Percentiles rank a stretch among this genome's conserved stretches.
Conservation (phyloP, 2,888 invertebrate genomes). For the Carcina quercana region DNA sequence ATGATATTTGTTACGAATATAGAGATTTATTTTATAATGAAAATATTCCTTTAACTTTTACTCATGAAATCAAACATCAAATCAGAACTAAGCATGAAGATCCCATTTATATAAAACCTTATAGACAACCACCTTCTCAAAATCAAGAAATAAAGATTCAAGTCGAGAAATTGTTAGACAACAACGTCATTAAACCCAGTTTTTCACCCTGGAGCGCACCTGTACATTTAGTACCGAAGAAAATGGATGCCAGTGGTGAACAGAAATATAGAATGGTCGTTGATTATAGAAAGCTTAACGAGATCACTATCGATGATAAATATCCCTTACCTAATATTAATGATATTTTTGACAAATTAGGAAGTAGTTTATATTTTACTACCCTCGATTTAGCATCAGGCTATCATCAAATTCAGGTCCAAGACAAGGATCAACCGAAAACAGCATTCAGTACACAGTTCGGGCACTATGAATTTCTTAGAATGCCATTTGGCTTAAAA, state of each 20-base stretch:
- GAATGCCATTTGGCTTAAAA: slow-evolving; percentile 13
- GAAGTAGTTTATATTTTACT: slow-evolving; percentile 12
- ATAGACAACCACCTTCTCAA: no score
- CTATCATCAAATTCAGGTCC: slow-evolving; percentile 16
- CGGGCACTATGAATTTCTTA: slow-evolving; percentile 17
- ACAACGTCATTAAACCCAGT: no score
- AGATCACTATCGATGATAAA: slow-evolving; percentile 11
- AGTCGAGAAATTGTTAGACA: neutral
- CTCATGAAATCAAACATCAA: neutral
- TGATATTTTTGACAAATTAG: slow-evolving; percentile 4
- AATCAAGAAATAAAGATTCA: no score
- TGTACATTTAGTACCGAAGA: slow-evolving; percentile 26
- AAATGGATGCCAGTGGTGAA: slow-evolving; percentile 22
- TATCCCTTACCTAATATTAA: slow-evolving; percentile 4
- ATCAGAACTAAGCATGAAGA: no score
- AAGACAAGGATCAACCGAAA: slow-evolving; percentile 11
- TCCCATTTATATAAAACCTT: no score
- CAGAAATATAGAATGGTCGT: slow-evolving; percentile 28
- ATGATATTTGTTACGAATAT: neutral
- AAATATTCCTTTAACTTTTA: slow-evolving; percentile 1
- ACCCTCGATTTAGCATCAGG: slow-evolving; percentile 15
- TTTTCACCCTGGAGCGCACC: slow-evolving; percentile 23
- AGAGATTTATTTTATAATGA: slow-evolving; percentile 1
- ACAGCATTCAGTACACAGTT: slow-evolving; percentile 14
- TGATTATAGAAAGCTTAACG: slow-evolving; percentile 30